These are phyloP conservation scores for Oncorhynchus masou DNA, from an alignment of 2,113 vertebrate species.

Conservation along the genomic window DNA sequence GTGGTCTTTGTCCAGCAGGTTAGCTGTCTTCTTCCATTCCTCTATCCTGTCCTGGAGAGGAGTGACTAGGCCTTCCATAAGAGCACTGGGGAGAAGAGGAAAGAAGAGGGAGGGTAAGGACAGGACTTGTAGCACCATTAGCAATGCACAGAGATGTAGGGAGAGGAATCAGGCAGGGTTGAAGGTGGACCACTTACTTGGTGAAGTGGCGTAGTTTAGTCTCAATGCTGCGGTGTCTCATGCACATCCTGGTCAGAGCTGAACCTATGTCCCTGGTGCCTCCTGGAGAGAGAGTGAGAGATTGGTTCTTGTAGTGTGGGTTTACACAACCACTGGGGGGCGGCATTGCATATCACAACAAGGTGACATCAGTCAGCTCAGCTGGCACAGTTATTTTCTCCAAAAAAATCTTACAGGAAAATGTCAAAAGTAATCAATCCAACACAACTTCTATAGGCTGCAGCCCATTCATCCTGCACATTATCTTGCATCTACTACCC, in stretches of 20 bases:
- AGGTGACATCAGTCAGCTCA: background rate
- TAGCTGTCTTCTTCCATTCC: slow-evolving; percentile 97
- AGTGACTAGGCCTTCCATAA: slow-evolving; percentile 94
- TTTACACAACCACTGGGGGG: background rate
- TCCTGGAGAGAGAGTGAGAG: slow-evolving; percentile 70
- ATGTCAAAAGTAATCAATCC: background rate
- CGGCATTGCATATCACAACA: background rate
- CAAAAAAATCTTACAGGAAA: background rate
- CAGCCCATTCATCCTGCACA: background rate
- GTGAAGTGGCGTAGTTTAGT: slow-evolving; percentile 95
- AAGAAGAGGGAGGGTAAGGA: slow-evolving; percentile 11
- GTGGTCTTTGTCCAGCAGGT: slow-evolving; percentile 96
- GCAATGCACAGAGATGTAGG: slow-evolving; percentile 16
- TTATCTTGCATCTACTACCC: background rate
- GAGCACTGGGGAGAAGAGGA: slow-evolving; percentile 72
- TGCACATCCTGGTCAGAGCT: slow-evolving; percentile 96
- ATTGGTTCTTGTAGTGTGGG: background rate
- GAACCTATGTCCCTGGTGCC: slow-evolving; percentile 96
- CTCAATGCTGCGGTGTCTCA: slow-evolving; percentile 98
- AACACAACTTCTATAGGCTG: too few species aligned
- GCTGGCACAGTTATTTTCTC: background rate
- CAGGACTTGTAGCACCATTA: slow-evolving; percentile 14
- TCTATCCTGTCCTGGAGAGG: slow-evolving; percentile 96
- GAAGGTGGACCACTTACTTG: slow-evolving; percentile 77
- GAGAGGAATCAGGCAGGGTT: slow-evolving; percentile 9